These are phyloP conservation scores for Eupeodes corollae DNA, from an alignment of 1,140 invertebrate species.

Conservation along the genomic window DNA sequence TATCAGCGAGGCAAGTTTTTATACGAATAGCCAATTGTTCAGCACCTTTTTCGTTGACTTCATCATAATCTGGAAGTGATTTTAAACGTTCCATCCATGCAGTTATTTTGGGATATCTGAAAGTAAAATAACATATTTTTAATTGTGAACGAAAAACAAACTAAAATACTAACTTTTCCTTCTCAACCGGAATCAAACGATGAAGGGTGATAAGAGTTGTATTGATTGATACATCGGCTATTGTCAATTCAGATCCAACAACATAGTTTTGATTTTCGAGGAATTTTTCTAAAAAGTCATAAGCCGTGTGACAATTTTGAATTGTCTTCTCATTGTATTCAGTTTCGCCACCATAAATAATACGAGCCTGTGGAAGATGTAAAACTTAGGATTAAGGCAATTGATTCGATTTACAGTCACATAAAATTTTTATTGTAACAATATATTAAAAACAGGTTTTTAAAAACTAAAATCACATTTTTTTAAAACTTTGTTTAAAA, in stretches of 20 bases:
- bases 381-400: no score
- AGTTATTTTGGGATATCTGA: constrained; percentile 12
- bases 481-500: no score
- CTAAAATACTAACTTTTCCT: background rate
- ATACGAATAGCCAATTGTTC: constrained; percentile 16
- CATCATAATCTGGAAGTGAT: constrained; percentile 21
- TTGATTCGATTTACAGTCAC: no score
- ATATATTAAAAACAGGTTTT: no score
- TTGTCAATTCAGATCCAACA: constrained; percentile 42
- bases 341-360: constrained; percentile 28
- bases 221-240: constrained; percentile 45
- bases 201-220: constrained; percentile 35
- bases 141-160: background rate
- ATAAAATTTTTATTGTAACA: no score
- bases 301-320: constrained; percentile 37
- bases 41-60: constrained; percentile 22
- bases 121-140: background rate
- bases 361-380: constrained; percentile 12
- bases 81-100: constrained; percentile 21
- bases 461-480: no score
- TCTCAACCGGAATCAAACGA: constrained; percentile 26
- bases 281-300: constrained; percentile 40
- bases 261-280: constrained; percentile 36
- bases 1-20: constrained; percentile 15
- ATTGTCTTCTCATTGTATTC: constrained; percentile 17